phyloP scores from a whole-genome alignment of 2,888 invertebrate species.

The Platycheirus rosarum region DNA sequence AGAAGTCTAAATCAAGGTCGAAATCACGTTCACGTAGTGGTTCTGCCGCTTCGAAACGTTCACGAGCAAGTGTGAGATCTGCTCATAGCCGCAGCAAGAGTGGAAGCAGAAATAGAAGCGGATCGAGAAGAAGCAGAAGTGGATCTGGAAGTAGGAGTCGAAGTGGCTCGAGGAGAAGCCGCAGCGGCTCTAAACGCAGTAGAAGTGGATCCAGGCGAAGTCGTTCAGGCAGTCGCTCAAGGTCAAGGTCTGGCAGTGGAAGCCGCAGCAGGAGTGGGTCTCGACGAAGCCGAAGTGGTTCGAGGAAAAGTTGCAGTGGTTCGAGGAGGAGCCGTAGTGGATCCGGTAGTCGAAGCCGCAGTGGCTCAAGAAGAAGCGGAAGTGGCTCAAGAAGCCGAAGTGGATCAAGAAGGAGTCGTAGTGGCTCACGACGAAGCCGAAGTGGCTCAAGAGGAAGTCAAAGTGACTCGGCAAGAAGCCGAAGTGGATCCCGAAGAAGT shows the following conservation, averaged over 20 bases:
- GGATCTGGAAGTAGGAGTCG: slow-evolving; percentile 75
- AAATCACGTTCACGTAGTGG: slow-evolving; percentile 56
- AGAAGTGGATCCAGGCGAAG: slow-evolving; percentile 71
- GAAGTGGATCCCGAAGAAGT: slow-evolving; percentile 73
- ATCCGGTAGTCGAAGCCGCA: slow-evolving; percentile 68
- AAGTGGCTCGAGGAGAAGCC: slow-evolving; percentile 74
- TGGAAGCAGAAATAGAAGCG: slow-evolving; percentile 68
- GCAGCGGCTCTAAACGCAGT: slow-evolving; percentile 66
- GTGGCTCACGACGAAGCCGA: slow-evolving; percentile 78
- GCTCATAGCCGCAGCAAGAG: slow-evolving; percentile 67
- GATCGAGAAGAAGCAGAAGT: slow-evolving; percentile 74
- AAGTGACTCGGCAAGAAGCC: slow-evolving; percentile 76
- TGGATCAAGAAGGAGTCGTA: slow-evolving; percentile 74
- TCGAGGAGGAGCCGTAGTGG: slow-evolving; percentile 65
- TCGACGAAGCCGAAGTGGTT: slow-evolving; percentile 76
- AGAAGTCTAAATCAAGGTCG: slow-evolving; percentile 60
- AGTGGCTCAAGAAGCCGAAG: slow-evolving; percentile 75
- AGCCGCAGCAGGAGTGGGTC: slow-evolving; percentile 77
- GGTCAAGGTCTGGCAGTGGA: slow-evolving; percentile 76
- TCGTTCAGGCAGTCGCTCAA: slow-evolving; percentile 76
- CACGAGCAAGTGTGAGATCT: slow-evolving; percentile 53
- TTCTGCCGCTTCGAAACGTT: slow-evolving; percentile 48
- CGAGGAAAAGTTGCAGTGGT: slow-evolving; percentile 75
- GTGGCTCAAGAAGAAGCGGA: slow-evolving; percentile 66
- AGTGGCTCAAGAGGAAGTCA: slow-evolving; percentile 77